phyloP scores from a whole-genome alignment of 2,113 vertebrate genomes.

The human region GRCh38 chr7:131440501-131441000 shows the following conservation, averaged over 20 bases:
- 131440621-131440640: background rate
- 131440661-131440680: background rate
- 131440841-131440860: background rate
- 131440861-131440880: background rate
- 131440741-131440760: background rate
- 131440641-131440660: background rate
- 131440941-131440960: background rate
- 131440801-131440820: background rate
- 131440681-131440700: background rate
- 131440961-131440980: background rate
- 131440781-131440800: background rate
- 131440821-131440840: background rate
- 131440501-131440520: background rate
- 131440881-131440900: background rate
- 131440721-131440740: background rate
- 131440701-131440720: background rate
- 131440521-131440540: background rate
- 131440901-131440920: slow-evolving; percentile 13
- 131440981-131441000: background rate
- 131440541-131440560: background rate
- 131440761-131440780: slow-evolving; percentile 6
- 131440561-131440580: background rate
- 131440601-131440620: background rate
- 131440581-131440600: slow-evolving; percentile 23
- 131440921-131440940: background rate